Evolutionary conservation across 2,888 invertebrate species (phyloP), one percentile per base, ranked within the genome.

Genomic region (Andrena marginata): DNA sequence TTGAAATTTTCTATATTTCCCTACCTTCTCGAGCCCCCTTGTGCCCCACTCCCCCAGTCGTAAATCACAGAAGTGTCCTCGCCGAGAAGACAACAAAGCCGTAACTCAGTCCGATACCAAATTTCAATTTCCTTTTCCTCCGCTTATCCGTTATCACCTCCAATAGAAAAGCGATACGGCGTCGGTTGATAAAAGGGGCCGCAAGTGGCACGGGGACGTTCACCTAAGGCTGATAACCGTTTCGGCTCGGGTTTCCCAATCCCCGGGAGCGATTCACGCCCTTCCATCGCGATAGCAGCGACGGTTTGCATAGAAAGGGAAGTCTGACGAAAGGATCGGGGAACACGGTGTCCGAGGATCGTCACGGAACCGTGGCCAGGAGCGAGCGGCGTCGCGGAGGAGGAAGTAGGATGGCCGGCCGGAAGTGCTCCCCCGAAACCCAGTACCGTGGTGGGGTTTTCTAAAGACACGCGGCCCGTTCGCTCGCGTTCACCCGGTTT

Each of bases 341-440:
- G 78, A 77, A 56, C 56, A 26, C 56, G 56, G 26, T 29, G 75
- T 65, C 75, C 56, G 29, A 56, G 64, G 67, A 68, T 82, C 89
- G 92, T 91, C 91, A 91, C 91, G 92, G 89, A 48, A 86, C 82
- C 81, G 77, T 89, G 91, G 90, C 84, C 87, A 88, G 91, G 91
- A 42, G 92, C 87, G 90, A 86, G 56, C 73, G 49, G 80, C 88
- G 82, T 77, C 86, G 23, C 56, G 26, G 23, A 42, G 82, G 90
- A 90, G 92, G 92, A 93, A 90, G 91, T 92, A 91, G 92, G 92
- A 91, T 90, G 91, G 92, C 86, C 91, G 87, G 42, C 86, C 91
- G 91, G 92, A 93, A 91, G 85, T 88, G 64, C 89, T 89, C 89
- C 90, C 88, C 89, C 89, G 86, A 91, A 65, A 64, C 64, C 35